Conservation (phyloP, 2,888 invertebrate species). For the Abrostola tripartita region DNA sequence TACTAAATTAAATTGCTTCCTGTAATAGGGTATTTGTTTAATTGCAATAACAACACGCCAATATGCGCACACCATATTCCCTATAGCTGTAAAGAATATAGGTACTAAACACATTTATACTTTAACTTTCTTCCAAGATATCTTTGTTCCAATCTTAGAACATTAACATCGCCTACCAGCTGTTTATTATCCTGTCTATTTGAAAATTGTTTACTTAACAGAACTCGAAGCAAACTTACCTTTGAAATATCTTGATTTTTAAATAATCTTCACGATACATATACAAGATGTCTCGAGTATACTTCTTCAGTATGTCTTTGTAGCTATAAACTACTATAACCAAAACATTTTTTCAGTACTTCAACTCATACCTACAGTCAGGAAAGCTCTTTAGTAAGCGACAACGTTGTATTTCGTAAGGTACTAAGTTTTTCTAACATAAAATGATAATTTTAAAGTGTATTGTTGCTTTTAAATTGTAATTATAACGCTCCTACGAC, state of each 20-base stretch:
- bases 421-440: neutral
- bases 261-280: neutral
- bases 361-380: neutral
- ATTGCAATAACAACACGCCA: conserved; percentile 23
- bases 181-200: conserved; percentile 20
- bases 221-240: conserved; percentile 6
- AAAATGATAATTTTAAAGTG: neutral
- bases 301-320: neutral
- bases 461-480: conserved; percentile 30
- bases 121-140: conserved; percentile 1
- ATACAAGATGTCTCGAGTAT: neutral
- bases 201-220: conserved; percentile 5
- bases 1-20: conserved; percentile 44
- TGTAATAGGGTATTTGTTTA: conserved; percentile 31
- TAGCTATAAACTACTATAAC: neutral
- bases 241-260: conserved; percentile 1
- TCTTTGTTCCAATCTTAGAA: conserved; percentile 26
- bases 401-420: neutral
- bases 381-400: neutral
- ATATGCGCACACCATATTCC: conserved; percentile 19
- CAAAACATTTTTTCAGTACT: neutral
- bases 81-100: neutral
- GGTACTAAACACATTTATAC: neutral
- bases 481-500: conserved; percentile 43
- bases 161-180: conserved; percentile 16